Evolutionary conservation across 1,140 invertebrate genomes (phyloP).

Genomic region (Saxidomus purpurata): DNA sequence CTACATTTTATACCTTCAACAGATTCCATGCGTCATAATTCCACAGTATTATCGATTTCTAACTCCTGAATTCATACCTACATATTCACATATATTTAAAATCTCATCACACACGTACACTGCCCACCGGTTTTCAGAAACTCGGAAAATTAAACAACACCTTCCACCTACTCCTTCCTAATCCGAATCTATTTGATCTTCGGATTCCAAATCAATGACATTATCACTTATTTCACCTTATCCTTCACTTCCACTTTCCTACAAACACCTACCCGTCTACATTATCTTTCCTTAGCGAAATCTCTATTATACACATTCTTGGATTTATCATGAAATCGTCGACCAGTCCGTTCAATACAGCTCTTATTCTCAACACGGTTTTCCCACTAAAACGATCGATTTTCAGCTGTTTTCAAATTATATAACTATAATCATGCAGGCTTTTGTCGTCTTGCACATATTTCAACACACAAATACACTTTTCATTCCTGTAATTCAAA

Average conservation of each 20-base stretch:
- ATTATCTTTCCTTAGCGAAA: background rate
- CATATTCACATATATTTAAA: background rate
- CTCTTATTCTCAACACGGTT: background rate
- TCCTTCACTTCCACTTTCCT: too few relatives aligned
- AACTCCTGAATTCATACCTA: background rate
- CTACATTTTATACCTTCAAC: too few relatives aligned
- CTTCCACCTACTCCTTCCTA: too few relatives aligned
- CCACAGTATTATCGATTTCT: background rate
- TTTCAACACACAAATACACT: constrained; percentile 8
- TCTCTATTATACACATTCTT: background rate
- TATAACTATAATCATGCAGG: background rate
- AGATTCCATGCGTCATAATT: too few relatives aligned
- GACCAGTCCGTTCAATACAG: background rate
- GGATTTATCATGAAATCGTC: background rate
- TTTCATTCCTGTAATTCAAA: constrained; percentile 33
- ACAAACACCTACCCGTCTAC: background rate
- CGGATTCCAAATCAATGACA: too few relatives aligned
- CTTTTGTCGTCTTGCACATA: background rate
- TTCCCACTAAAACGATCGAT: constrained; percentile 29
- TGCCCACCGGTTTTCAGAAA: too few relatives aligned
- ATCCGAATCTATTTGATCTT: too few relatives aligned
- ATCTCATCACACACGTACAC: too few relatives aligned
- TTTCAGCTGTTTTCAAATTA: constrained; percentile 25
- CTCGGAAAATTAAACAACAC: too few relatives aligned
- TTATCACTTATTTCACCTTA: too few relatives aligned